Evolutionary conservation across 2,797 vertebrate species (phyloP).

Genomic region (Neoniphon sammara): DNA sequence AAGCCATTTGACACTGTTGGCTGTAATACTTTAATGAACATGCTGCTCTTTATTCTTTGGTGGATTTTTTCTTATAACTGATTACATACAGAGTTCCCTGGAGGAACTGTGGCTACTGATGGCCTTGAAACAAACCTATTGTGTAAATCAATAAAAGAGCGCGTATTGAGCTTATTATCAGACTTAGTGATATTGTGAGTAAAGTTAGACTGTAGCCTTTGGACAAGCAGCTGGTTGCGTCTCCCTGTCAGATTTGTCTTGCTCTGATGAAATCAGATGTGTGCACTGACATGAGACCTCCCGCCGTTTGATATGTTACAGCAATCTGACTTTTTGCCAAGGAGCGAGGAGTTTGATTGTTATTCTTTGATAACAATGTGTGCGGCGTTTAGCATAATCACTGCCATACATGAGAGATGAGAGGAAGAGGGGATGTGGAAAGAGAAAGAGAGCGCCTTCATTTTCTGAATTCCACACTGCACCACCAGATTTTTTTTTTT

Average conservation of each 20-base stretch:
- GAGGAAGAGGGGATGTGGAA: not conserved
- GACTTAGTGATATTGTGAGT: not conserved
- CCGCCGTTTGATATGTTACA: constrained; percentile 20
- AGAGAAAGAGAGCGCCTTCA: constrained; percentile 3
- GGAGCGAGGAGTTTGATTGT: constrained; percentile 52
- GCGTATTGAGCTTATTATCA: not conserved
- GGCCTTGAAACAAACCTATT: too few species aligned
- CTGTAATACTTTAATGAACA: too few species aligned
- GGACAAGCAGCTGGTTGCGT: not conserved
- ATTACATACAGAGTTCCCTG: too few species aligned
- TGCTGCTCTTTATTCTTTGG: too few species aligned
- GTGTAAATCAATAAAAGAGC: too few species aligned
- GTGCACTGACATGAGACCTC: constrained; percentile 51
- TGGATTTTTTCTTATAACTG: too few species aligned
- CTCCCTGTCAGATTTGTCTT: not conserved
- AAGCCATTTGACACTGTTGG: too few species aligned
- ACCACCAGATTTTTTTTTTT: constrained; percentile 24
- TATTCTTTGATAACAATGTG: constrained; percentile 65
- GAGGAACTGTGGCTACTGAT: too few species aligned
- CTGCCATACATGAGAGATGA: constrained; percentile 27
- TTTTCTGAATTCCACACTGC: constrained; percentile 23
- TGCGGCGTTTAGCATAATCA: constrained; percentile 49
- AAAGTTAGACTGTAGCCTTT: not conserved
- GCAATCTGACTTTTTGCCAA: constrained; percentile 42
- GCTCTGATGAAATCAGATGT: constrained; percentile 37